These are phyloP conservation scores for Patagioenas fasciata DNA, from an alignment of 2,113 vertebrate genomes.

Conservation along the genomic window DNA sequence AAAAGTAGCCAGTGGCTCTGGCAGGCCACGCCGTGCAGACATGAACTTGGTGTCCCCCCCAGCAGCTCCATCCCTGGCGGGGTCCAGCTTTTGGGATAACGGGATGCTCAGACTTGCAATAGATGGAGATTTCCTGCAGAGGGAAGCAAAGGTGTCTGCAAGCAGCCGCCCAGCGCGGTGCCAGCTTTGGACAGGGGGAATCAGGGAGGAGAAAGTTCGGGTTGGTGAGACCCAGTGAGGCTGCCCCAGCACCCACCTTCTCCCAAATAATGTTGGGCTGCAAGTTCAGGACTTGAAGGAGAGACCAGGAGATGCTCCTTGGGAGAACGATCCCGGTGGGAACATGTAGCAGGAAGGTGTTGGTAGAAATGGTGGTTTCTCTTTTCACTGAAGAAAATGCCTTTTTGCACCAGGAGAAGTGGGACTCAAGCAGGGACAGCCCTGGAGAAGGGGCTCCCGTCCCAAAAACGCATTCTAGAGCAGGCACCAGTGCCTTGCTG, in stretches of 20 bases:
- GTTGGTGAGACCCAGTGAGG: neutral
- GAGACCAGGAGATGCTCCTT: neutral
- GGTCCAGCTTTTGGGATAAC: neutral
- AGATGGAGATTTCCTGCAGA: conserved; percentile 28
- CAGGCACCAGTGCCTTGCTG: accelerated
- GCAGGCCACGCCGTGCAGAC: neutral
- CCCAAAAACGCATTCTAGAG: accelerated
- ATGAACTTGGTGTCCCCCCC: neutral
- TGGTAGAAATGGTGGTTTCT: accelerated
- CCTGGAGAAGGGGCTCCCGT: neutral
- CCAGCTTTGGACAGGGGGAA: neutral
- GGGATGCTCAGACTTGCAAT: neutral
- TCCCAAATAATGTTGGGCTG: accelerated
- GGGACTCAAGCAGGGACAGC: neutral
- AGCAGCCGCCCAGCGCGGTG: neutral
- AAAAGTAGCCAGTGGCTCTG: conserved; percentile 31
- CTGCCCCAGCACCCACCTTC: neutral
- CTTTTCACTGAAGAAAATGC: neutral
- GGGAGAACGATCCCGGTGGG: accelerated
- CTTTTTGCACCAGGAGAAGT: neutral
- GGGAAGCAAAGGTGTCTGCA: conserved; percentile 38
- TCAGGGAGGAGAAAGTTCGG: neutral
- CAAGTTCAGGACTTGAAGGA: accelerated
- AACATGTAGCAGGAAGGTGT: accelerated
- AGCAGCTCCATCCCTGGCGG: neutral